Evolutionary conservation across 2,888 invertebrate genomes (phyloP).

Genomic region (Netelia inedita): DNA sequence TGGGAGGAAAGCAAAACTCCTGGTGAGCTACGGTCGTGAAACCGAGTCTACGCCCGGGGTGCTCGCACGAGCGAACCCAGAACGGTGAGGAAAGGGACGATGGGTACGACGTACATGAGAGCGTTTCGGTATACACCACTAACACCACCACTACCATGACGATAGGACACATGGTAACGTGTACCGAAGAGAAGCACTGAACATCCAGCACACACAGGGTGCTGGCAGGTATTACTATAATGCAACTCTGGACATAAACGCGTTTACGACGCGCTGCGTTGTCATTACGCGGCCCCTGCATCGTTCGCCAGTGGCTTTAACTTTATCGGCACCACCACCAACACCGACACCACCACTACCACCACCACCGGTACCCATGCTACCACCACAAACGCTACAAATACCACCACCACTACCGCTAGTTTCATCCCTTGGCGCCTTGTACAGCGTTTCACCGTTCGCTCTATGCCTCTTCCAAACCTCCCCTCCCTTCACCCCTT

Average conservation of each 20-base stretch:
- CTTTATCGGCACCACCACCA: conserved; percentile 83
- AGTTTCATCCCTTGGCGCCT: conserved; percentile 73
- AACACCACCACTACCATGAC: conserved; percentile 19
- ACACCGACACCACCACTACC: conserved; percentile 69
- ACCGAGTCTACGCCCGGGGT: conserved; percentile 30
- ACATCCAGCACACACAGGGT: conserved; percentile 79
- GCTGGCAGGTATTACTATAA: conserved; percentile 84
- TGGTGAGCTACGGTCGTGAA: conserved; percentile 59
- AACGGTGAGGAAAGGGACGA: conserved; percentile 3
- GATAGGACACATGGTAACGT: conserved; percentile 56
- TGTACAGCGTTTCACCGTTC: conserved; percentile 64
- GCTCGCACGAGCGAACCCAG: conserved; percentile 24
- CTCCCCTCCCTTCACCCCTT: too few relatives aligned
- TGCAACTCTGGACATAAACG: conserved; percentile 85
- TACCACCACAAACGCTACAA: conserved; percentile 64
- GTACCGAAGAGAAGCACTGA: conserved; percentile 75
- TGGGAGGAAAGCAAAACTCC: conserved; percentile 67
- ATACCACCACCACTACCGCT: conserved; percentile 38
- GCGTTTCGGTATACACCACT: conserved; percentile 33
- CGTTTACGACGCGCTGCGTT: conserved; percentile 85
- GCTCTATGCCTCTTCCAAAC: conserved; percentile 12
- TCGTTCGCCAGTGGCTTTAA: conserved; percentile 84
- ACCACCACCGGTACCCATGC: conserved; percentile 68
- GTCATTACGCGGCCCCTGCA: conserved; percentile 84
- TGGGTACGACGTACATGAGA: conserved; percentile 1